Conservation (phyloP, 2,113 vertebrate species). For the Rhizomys pruinosus region DNA sequence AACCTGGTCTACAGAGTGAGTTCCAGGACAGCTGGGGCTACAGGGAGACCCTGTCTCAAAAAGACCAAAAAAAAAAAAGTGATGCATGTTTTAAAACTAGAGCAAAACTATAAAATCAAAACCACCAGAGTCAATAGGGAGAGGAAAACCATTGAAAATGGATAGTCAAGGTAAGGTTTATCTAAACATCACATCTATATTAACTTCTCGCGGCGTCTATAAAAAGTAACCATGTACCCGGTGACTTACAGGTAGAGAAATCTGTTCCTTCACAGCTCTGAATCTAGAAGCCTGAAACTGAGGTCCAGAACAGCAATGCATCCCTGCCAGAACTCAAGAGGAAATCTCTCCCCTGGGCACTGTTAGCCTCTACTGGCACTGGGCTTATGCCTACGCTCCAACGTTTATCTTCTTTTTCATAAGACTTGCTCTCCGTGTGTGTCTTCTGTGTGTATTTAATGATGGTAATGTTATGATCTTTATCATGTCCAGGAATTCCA, state of each 20-base stretch:
- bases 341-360: neutral
- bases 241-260: neutral
- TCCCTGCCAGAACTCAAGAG: neutral
- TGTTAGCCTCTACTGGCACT: neutral
- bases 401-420: neutral
- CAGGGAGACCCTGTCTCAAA: no score
- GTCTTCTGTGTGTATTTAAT: neutral
- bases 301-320: neutral
- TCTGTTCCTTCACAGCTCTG: neutral
- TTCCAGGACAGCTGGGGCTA: no score
- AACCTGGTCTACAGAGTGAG: no score
- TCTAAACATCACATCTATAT: neutral
- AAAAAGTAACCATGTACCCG: neutral
- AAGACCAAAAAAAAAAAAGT: no score
- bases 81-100: slow-evolving; percentile 13
- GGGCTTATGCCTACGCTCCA: no score
- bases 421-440: neutral
- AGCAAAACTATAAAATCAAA: neutral
- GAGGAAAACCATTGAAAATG: neutral
- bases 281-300: neutral
- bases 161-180: neutral
- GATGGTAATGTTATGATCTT: neutral
- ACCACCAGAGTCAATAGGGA: neutral
- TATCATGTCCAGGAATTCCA: neutral
- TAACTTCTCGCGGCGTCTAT: neutral